phyloP scores from a whole-genome alignment of 2,113 vertebrate species.

The Myrmecophaga tridactyla region DNA sequence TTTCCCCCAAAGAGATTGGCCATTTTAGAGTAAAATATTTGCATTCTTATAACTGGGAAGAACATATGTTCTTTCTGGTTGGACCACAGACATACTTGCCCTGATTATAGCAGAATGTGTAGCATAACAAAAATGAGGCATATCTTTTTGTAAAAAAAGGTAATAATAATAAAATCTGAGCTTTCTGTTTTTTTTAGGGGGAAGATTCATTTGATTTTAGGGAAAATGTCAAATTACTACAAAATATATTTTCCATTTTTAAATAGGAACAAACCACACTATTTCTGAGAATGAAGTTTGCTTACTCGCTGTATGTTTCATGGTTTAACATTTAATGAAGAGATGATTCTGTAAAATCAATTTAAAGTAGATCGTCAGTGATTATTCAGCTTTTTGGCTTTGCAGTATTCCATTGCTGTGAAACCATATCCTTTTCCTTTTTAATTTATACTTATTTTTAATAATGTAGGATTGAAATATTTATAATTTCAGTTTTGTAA shows the following conservation, averaged over 20 bases:
- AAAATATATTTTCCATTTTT: not conserved
- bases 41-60: not conserved
- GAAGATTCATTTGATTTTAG: not conserved
- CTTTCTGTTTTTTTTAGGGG: not conserved
- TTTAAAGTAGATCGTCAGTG: not conserved
- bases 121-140: not conserved
- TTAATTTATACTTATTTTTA: not conserved
- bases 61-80: not conserved
- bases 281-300: not conserved
- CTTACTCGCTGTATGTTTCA: not conserved
- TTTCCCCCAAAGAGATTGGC: not conserved
- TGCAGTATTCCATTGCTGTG: not conserved
- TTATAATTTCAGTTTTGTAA: not conserved
- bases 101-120: not conserved
- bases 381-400: not conserved
- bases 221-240: not conserved
- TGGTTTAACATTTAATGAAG: conserved; percentile 8
- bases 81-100: not conserved
- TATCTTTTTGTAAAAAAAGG: not conserved
- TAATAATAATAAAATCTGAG: not conserved
- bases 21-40: not conserved
- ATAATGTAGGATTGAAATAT: not conserved
- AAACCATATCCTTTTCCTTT: not conserved
- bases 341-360: not conserved
- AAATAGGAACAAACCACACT: not conserved